phyloP scores from a whole-genome alignment of 2,888 invertebrate genomes.

The Candidula unifasciata region DNA sequence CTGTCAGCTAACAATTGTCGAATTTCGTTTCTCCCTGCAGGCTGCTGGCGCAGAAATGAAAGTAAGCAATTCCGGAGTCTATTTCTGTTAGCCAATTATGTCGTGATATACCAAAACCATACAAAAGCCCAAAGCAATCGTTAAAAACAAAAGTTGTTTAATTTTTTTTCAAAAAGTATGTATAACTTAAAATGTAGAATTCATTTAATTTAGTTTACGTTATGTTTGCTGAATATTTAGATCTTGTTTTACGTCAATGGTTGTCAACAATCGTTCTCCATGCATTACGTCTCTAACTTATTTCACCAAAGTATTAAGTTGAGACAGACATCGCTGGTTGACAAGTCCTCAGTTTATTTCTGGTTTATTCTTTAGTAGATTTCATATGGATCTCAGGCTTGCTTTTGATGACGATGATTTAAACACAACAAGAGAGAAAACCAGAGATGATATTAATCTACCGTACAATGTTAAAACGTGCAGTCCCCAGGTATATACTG shows the following conservation, averaged over 20 bases:
- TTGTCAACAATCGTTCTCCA: not conserved
- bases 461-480: constrained; percentile 48
- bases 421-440: constrained; percentile 28
- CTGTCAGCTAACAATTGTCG: no score
- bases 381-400: constrained; percentile 48
- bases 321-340: not conserved
- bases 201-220: not conserved
- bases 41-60: no score
- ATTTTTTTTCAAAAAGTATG: no score
- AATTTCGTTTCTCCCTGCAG: no score
- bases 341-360: not conserved
- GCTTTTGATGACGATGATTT: constrained; percentile 55
- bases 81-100: constrained; percentile 2
- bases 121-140: no score
- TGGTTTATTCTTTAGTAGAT: not conserved
- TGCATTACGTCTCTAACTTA: not conserved
- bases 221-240: not conserved
- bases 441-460: constrained; percentile 27
- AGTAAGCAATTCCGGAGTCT: not conserved
- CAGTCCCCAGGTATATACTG: constrained; percentile 41
- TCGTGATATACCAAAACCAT: not conserved
- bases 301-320: not conserved
- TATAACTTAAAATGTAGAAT: not conserved
- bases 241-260: constrained; percentile 2
- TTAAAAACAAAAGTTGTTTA: no score